Conservation (phyloP, 2,113 vertebrate species). For the Nanorana parkeri region DNA sequence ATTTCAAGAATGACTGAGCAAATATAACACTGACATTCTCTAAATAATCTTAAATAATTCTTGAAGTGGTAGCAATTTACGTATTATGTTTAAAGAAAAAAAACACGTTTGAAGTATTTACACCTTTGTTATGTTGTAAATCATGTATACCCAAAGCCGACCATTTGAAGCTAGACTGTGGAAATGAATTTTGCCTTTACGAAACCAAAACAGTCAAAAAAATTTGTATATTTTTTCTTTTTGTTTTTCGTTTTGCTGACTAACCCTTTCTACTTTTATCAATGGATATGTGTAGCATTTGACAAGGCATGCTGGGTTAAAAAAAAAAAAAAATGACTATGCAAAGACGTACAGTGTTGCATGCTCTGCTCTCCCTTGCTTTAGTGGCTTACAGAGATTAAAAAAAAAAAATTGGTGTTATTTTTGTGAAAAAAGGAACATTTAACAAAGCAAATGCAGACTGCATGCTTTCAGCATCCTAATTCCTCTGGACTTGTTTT, state of each 20-base stretch:
- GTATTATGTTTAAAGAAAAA: background rate
- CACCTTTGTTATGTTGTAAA: slow-evolving; percentile 40
- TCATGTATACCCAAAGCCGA: slow-evolving; percentile 46
- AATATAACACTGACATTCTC: background rate
- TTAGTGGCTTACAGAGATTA: slow-evolving; percentile 76
- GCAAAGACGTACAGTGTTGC: slow-evolving; percentile 89
- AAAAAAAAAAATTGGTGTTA: slow-evolving; percentile 73
- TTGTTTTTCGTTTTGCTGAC: slow-evolving; percentile 61
- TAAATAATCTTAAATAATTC: background rate
- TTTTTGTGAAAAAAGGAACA: slow-evolving; percentile 81
- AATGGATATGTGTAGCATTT: slow-evolving; percentile 77
- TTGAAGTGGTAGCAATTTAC: background rate
- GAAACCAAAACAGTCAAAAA: slow-evolving; percentile 51
- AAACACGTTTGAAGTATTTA: background rate
- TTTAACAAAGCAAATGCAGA: slow-evolving; percentile 78
- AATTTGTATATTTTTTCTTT: slow-evolving; percentile 64
- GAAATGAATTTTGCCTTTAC: slow-evolving; percentile 61
- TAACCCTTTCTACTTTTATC: slow-evolving; percentile 69
- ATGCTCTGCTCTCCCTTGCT: slow-evolving; percentile 85
- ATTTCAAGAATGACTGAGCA: background rate
- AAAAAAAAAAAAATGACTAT: slow-evolving; percentile 82
- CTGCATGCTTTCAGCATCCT: slow-evolving; percentile 81
- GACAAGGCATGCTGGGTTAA: slow-evolving; percentile 84
- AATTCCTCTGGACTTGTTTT: slow-evolving; percentile 84
- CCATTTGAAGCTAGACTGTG: slow-evolving; percentile 41